Evolutionary conservation across 2,888 invertebrate species (phyloP).

Genomic region (Drosophila merina): DNA sequence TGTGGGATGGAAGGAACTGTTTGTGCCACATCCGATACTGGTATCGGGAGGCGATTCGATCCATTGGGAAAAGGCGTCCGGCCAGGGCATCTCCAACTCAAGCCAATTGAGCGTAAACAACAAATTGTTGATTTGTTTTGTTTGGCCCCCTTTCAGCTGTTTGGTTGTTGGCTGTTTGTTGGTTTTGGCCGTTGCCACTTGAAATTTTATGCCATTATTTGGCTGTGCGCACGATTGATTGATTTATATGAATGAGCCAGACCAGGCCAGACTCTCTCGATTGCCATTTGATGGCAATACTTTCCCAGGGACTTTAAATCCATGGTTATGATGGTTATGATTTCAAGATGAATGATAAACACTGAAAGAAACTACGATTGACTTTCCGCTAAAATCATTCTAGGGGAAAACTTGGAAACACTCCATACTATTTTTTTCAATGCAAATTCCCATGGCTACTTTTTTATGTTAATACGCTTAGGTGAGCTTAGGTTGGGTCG

Average conservation of each 20-base stretch:
- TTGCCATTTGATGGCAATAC: conserved; percentile 29
- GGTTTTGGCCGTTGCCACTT: conserved; percentile 39
- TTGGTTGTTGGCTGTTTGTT: conserved; percentile 17
- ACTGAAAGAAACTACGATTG: not conserved
- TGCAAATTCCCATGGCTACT: conserved; percentile 24
- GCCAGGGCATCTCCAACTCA: conserved; percentile 30
- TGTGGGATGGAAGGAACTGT: conserved; percentile 48
- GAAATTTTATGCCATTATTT: conserved; percentile 46
- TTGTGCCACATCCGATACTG: conserved; percentile 22
- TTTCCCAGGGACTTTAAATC: conserved; percentile 18
- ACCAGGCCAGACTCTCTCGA: conserved; percentile 2
- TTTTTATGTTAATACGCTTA: conserved; percentile 85
- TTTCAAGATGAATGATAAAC: not conserved
- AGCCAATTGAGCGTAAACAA: conserved; percentile 51
- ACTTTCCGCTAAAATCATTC: no score
- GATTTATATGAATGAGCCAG: conserved; percentile 47
- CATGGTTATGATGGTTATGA: conserved; percentile 12
- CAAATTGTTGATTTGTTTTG: conserved; percentile 52
- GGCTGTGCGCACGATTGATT: conserved; percentile 52
- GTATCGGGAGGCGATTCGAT: conserved; percentile 3
- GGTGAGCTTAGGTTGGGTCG: conserved; percentile 84
- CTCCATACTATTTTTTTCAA: not conserved
- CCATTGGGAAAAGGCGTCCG: conserved; percentile 23
- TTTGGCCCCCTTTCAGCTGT: conserved; percentile 21
- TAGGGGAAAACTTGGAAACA: no score